phyloP scores from a whole-genome alignment of 2,888 invertebrate genomes.

The Cephus pulcher region DNA sequence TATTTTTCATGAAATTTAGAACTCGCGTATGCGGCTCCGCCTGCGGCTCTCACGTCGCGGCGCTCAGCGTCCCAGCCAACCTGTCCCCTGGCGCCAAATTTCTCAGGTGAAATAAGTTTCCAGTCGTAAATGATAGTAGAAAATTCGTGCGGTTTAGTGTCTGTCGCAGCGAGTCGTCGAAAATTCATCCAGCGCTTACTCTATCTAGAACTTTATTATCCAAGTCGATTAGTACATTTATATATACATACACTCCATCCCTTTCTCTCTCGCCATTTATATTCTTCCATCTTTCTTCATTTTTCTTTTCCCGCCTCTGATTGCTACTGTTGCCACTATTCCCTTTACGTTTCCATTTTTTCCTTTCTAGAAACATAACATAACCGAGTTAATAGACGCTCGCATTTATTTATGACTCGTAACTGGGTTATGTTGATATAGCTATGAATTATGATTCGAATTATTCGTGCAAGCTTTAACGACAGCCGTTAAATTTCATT shows the following conservation, averaged over 20 bases:
- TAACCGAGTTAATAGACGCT: constrained; percentile 41
- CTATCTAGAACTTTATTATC: too few species aligned
- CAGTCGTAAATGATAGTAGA: background rate
- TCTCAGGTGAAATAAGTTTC: background rate
- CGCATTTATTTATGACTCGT: constrained; percentile 44
- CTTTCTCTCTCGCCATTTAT: too few species aligned
- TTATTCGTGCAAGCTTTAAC: constrained; percentile 30
- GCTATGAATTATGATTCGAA: constrained; percentile 54
- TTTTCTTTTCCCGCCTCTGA: background rate
- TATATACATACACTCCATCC: too few species aligned
- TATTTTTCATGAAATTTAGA: background rate
- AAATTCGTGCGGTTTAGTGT: background rate
- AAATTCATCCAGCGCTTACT: too few species aligned
- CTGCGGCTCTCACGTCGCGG: background rate
- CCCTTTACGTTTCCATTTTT: background rate
- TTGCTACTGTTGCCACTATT: background rate
- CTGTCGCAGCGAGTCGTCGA: background rate
- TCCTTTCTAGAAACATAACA: constrained; percentile 13
- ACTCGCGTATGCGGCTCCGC: background rate
- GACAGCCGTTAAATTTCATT: background rate
- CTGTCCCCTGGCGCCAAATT: background rate
- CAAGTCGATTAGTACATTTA: too few species aligned
- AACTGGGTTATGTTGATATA: constrained; percentile 35
- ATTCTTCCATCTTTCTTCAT: background rate
- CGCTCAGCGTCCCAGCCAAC: background rate